Evolutionary conservation across 2,888 invertebrate genomes (phyloP), one percentile per base, ranked within the genome.

Genomic region (Eilema depressum): DNA sequence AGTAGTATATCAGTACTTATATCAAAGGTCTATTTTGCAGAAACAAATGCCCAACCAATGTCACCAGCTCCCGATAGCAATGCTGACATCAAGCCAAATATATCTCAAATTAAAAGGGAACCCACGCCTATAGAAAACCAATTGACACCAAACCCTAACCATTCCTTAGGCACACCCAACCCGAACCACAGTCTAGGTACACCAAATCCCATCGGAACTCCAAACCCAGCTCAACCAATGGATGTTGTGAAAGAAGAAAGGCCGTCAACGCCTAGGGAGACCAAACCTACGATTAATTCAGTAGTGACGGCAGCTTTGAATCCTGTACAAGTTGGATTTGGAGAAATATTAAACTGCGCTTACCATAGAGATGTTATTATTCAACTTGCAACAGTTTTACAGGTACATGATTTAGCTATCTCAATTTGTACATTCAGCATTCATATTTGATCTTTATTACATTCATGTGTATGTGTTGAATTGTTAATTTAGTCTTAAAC

Each of bases 321-420:
- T 91, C 97, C 97, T 4, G 94, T 97, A 17, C 96, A 97, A 80
- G 95, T 96, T 61, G 97, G 97, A 3, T 96, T 98, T 76, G 96
- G 97, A 63, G 99, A 99, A 89, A 98, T 98, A 86, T 96, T 98
- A 81, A 97, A 96, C 85, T 99, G 99, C 89, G 97, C 98, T 0
- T 98, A 98, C 89, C 99, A 99, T 91, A 96, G 98, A 75, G 98
- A 98, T 88, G 97, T 99, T 60, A 96, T 98, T 64, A 96, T 98
- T 68, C 97, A 97, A 79, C 92, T 99, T 63, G 97, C 97, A 75
- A 97, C 97, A 3, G 96, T 98, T 83, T 93, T 99, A 62, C 98
- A 98, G 95, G 97, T 97, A 79, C 77, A 28, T 2, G 8, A 33
- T 41, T 33, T 20, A 10, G 4, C 8, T 53, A 47, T 20, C 14